Evolutionary conservation across 1,140 invertebrate genomes (phyloP), one percentile per base, ranked within the genome.

Genomic region (Drosophila erecta): DNA sequence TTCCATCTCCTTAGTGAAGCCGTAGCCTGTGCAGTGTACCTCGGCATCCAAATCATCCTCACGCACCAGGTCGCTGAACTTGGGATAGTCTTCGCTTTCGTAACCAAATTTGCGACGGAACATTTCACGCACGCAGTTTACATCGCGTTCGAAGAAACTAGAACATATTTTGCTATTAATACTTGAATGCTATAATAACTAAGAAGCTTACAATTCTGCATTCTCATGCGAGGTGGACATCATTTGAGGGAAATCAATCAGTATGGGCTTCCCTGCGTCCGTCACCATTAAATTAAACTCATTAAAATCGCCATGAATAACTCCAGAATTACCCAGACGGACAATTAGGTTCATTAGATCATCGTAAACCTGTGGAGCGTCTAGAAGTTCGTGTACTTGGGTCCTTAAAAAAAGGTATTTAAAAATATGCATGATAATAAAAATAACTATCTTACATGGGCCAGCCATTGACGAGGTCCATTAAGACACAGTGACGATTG

Each of bases 221-320:
- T 99, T 98, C 17, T 93, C 91, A 93, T 99, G 98, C 47, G 95
- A 95, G 0, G 96, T 99, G 6, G 98, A 99, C 43, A 99, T 95
- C 98, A 99, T 99, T 94, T 99, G 99, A 2, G 99, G 99, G 93
- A 99, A 99, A 94, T 99, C 99, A 90, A 99, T 99, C 57, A 99
- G 93, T 44, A 98, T 94, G 0, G 98, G 95, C 61, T 96, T 95
- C 33, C 95, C 96, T 0, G 96, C 95, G 81, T 97, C 95, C 27
- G 95, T 95, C 1, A 99, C 93, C 95, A 99, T 98, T 47, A 99
- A 95, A 92, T 99, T 99, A 92, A 99, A 99, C 93, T 99, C 99
- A 92, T 99, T 99, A 83, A 99, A 99, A 94, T 99, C 99, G 3
- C 98, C 97, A 93, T 99, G 99, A 86, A 99, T 99, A 1, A 99